Evolutionary conservation across 2,888 invertebrate genomes (phyloP).

Genomic region (Allygus modestus): DNA sequence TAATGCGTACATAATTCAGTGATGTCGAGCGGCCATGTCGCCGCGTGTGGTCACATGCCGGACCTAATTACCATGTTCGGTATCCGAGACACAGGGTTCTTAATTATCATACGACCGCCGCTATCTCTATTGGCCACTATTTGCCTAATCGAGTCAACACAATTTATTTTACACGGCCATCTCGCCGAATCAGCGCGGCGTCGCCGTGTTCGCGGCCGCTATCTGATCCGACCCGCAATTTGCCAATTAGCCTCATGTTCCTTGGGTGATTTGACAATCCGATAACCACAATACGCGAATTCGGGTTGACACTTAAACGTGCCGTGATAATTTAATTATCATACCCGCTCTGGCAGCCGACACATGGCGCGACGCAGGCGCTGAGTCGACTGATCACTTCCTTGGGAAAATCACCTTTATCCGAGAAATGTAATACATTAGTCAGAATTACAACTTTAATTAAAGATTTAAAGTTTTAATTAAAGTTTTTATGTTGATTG

Average conservation of each 20-base stretch:
- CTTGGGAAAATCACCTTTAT: too few relatives aligned
- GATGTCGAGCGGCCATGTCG: neutral
- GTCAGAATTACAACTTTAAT: too few relatives aligned
- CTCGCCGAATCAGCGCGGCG: neutral
- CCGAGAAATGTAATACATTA: too few relatives aligned
- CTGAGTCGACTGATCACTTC: too few relatives aligned
- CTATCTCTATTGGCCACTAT: conserved; percentile 39
- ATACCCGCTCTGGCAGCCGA: neutral
- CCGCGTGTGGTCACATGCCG: conserved; percentile 17
- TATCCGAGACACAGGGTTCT: conserved; percentile 6
- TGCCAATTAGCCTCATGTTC: conserved; percentile 33
- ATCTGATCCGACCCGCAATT: conserved; percentile 17
- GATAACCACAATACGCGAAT: conserved; percentile 7
- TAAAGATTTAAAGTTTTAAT: too few relatives aligned
- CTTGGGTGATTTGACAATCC: conserved; percentile 26
- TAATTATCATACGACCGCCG: conserved; percentile 28
- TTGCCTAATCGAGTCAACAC: conserved; percentile 43
- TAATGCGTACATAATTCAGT: too few relatives aligned
- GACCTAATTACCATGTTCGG: conserved; percentile 15
- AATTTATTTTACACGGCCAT: conserved; percentile 37
- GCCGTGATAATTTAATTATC: conserved; percentile 5
- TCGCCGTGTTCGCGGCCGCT: conserved; percentile 2
- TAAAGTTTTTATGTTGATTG: too few relatives aligned
- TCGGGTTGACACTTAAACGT: conserved; percentile 12
- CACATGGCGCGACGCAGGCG: neutral